Conservation (phyloP, 2,888 invertebrate genomes). For the Noctuana brunneofusca region DNA sequence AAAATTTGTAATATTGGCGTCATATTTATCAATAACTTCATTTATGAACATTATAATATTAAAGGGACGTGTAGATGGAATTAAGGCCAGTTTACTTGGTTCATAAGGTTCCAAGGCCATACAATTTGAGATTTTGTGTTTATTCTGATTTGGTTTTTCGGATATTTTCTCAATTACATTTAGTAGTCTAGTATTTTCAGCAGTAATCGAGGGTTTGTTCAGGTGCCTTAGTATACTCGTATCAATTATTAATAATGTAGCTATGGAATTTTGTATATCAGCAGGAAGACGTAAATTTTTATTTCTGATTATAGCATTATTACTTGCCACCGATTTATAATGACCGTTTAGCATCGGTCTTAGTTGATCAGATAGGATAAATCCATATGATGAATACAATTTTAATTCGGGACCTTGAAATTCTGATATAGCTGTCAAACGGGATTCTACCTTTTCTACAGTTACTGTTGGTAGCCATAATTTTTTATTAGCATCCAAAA, state of each 20-base stretch:
- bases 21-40: background rate
- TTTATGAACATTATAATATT: background rate
- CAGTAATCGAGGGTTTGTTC: background rate
- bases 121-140: slow-evolving; percentile 36
- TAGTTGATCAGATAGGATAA: slow-evolving; percentile 1
- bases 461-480: slow-evolving; percentile 35
- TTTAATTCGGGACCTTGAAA: background rate
- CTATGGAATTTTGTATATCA: background rate
- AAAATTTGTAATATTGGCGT: background rate
- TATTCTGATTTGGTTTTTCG: background rate
- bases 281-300: background rate
- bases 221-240: background rate
- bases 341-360: slow-evolving; percentile 9
- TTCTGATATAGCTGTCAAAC: slow-evolving; percentile 20
- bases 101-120: slow-evolving; percentile 46
- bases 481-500: slow-evolving; percentile 45
- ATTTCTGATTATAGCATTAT: background rate
- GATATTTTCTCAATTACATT: background rate
- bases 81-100: slow-evolving; percentile 6
- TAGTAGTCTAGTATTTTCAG: background rate
- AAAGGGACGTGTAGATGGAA: background rate
- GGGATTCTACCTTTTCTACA: slow-evolving; percentile 42
- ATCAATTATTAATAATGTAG: background rate
- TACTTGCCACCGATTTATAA: background rate
- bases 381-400: background rate